These are phyloP conservation scores for Trichosurus vulpecula DNA, from an alignment of 2,797 vertebrate species.

Conservation along the genomic window DNA sequence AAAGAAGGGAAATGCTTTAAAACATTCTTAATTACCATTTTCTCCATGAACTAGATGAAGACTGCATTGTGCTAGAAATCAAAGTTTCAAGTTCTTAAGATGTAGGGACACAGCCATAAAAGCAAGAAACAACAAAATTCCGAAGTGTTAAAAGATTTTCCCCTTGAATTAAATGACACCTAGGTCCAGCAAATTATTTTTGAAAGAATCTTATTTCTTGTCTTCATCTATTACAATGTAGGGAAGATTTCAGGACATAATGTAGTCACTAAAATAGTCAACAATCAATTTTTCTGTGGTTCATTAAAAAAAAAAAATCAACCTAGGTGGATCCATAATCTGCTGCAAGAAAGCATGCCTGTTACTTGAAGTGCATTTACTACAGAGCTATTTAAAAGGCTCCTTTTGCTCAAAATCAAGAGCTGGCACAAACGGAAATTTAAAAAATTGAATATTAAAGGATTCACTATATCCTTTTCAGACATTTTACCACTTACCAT, in stretches of 20 bases:
- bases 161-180: conserved; percentile 52
- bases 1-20: conserved; percentile 70
- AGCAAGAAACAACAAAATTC: conserved; percentile 39
- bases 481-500: conserved; percentile 51
- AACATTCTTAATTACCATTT: conserved; percentile 56
- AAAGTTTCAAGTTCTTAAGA: conserved; percentile 37
- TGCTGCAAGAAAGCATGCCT: conserved; percentile 29
- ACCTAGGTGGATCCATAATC: conserved; percentile 36
- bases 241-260: conserved; percentile 27
- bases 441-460: conserved; percentile 58
- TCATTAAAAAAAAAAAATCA: conserved; percentile 25
- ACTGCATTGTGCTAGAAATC: conserved; percentile 35
- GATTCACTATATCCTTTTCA: conserved; percentile 41
- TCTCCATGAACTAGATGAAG: conserved; percentile 60
- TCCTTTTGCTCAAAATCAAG: conserved; percentile 40
- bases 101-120: not conserved
- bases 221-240: conserved; percentile 43
- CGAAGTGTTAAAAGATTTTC: conserved; percentile 33
- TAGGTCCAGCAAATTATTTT: conserved; percentile 24
- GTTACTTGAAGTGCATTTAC: not conserved
- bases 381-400: conserved; percentile 29
- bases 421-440: conserved; percentile 63
- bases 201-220: conserved; percentile 14
- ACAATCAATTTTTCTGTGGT: conserved; percentile 53
- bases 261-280: conserved; percentile 43